These are phyloP conservation scores for Pluvianellus socialis DNA, from an alignment of 2,113 vertebrate species.

Conservation along the genomic window DNA sequence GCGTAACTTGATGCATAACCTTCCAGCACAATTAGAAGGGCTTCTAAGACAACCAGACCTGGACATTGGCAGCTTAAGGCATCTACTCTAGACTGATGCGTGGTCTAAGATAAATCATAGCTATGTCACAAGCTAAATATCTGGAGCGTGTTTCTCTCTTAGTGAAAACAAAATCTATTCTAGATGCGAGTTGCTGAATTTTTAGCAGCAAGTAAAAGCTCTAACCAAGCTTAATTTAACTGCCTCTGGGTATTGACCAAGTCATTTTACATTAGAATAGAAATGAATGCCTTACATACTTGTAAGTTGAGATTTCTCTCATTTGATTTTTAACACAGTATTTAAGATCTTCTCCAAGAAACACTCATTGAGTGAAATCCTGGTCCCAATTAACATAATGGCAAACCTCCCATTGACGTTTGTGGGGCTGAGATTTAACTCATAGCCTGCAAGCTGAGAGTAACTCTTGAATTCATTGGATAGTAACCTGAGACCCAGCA, in stretches of 20 bases:
- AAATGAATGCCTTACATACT: background rate
- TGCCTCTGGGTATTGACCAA: background rate
- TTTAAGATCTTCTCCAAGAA: conserved; percentile 2
- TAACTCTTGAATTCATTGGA: background rate
- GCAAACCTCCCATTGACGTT: background rate
- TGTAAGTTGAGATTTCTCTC: background rate
- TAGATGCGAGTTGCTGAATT: background rate
- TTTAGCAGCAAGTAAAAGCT: conserved; percentile 5
- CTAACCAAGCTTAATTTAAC: background rate
- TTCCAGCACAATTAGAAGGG: background rate
- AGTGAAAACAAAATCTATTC: conserved; percentile 4
- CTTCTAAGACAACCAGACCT: background rate
- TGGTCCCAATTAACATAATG: background rate
- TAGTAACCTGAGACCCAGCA: conserved; percentile 5
- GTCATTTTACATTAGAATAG: background rate
- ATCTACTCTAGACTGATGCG: background rate
- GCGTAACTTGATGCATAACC: background rate
- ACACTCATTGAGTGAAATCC: background rate
- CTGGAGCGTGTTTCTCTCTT: background rate
- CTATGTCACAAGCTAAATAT: background rate
- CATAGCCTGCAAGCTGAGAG: background rate
- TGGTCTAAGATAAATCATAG: background rate
- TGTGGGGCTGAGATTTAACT: background rate
- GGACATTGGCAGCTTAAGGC: background rate
- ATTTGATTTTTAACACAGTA: background rate